These are phyloP conservation scores for Montipora cactus DNA, from an alignment of 64 coral and sea anemone species.

Conservation along the genomic window DNA sequence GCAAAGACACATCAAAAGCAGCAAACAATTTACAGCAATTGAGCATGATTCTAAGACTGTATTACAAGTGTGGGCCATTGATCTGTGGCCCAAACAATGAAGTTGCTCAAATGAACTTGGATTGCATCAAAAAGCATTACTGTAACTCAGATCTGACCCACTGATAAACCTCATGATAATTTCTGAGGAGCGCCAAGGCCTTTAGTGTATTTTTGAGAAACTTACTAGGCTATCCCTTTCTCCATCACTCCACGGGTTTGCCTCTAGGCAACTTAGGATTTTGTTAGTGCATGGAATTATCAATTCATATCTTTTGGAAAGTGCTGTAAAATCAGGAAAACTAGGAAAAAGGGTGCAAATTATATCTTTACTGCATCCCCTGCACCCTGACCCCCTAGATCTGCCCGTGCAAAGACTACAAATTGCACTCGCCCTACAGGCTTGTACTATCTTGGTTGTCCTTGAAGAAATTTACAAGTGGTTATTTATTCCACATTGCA, in stretches of 20 bases:
- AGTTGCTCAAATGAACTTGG: constrained; percentile 58
- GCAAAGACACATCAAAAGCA: too few species aligned
- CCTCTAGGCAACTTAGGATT: not conserved
- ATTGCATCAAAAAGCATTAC: constrained; percentile 63
- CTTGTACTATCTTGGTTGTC: too few species aligned
- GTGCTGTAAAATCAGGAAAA: not conserved
- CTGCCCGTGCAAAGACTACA: too few species aligned
- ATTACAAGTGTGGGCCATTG: constrained; percentile 81
- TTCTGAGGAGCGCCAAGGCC: constrained; percentile 40
- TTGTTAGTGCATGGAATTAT: not conserved
- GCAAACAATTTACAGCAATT: too few species aligned
- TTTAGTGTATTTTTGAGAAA: constrained; percentile 21
- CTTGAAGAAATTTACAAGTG: too few species aligned
- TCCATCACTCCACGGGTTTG: constrained; percentile 12
- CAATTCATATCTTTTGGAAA: not conserved
- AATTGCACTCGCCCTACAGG: too few species aligned
- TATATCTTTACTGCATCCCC: not conserved
- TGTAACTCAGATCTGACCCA: constrained; percentile 34
- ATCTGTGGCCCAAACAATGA: constrained; percentile 8
- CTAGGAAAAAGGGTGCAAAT: not conserved
- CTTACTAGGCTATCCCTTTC: constrained; percentile 52
- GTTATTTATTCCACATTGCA: too few species aligned
- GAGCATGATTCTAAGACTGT: constrained; percentile 30
- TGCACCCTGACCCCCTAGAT: too few species aligned
- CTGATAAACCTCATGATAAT: constrained; percentile 72